Percentiles rank a stretch among this genome's conserved stretches.
phyloP scores from a whole-genome alignment of 2,888 invertebrate genomes.

The Agriotes lineatus region DNA sequence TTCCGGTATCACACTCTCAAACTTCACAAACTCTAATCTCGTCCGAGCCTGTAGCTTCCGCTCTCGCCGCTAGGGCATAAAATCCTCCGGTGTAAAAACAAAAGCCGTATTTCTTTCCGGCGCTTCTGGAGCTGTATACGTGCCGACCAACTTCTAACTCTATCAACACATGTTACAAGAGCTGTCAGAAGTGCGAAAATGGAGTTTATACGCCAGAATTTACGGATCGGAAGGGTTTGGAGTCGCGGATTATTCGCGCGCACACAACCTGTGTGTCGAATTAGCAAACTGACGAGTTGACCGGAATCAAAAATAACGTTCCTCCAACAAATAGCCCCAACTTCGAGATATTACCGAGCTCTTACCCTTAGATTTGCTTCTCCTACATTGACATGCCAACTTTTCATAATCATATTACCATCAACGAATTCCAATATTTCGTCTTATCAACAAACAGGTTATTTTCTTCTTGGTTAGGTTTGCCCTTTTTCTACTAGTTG shows the following conservation, averaged over 20 bases:
- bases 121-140: conserved; percentile 40
- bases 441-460: too few relatives aligned
- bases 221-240: conserved; percentile 33
- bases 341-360: not conserved
- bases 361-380: too few relatives aligned
- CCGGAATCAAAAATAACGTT: conserved; percentile 30
- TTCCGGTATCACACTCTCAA: conserved; percentile 30
- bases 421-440: too few relatives aligned
- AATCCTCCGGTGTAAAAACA: conserved; percentile 46
- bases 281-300: conserved; percentile 39
- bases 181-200: conserved; percentile 45
- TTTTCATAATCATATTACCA: too few relatives aligned
- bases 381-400: too few relatives aligned
- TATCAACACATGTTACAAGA: conserved; percentile 47
- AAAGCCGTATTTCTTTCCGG: conserved; percentile 46
- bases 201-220: conserved; percentile 41
- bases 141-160: conserved; percentile 46
- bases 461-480: too few relatives aligned
- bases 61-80: conserved; percentile 37
- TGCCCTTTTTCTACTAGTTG: too few relatives aligned
- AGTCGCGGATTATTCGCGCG: conserved; percentile 17
- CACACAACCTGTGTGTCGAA: conserved; percentile 33
- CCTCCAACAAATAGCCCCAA: conserved; percentile 12
- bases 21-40: conserved; percentile 37
- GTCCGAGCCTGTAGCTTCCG: conserved; percentile 34